These are phyloP conservation scores for Drosophila paramelanica DNA, from an alignment of 2,888 invertebrate species.

Conservation along the genomic window DNA sequence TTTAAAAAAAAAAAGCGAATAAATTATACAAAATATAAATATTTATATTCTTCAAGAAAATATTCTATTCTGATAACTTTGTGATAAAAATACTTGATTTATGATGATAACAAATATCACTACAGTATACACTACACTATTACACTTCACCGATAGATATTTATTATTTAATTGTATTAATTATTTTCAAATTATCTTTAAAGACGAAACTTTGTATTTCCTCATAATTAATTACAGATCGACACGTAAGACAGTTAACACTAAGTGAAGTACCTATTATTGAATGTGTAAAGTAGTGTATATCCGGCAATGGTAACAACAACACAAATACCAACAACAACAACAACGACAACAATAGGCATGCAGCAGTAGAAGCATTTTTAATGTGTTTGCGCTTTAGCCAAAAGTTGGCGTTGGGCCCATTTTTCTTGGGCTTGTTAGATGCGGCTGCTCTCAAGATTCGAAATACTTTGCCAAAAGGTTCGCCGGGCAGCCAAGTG, in stretches of 20 bases:
- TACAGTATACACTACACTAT: too few species aligned
- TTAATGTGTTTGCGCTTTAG: conserved; percentile 81
- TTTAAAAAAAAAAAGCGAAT: too few species aligned
- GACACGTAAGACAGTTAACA: background rate
- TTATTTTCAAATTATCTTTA: too few species aligned
- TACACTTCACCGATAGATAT: too few species aligned
- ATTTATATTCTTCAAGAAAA: too few species aligned
- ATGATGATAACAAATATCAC: too few species aligned
- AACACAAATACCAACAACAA: background rate
- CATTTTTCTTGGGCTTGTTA: conserved; percentile 84
- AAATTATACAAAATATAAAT: too few species aligned
- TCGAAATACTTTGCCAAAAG: conserved; percentile 76
- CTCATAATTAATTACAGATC: too few species aligned
- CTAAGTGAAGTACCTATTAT: background rate
- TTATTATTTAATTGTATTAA: too few species aligned
- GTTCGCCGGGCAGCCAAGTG: conserved; percentile 66
- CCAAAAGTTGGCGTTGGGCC: conserved; percentile 80
- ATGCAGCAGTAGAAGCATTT: conserved; percentile 63
- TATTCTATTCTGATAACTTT: background rate
- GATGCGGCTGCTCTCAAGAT: conserved; percentile 65
- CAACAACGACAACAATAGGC: conserved; percentile 37
- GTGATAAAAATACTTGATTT: too few species aligned
- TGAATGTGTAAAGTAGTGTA: conserved; percentile 11
- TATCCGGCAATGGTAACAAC: conserved; percentile 19
- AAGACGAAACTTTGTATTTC: too few species aligned